phyloP scores from a whole-genome alignment of 1,140 invertebrate genomes.

The Arion vulgaris region DNA sequence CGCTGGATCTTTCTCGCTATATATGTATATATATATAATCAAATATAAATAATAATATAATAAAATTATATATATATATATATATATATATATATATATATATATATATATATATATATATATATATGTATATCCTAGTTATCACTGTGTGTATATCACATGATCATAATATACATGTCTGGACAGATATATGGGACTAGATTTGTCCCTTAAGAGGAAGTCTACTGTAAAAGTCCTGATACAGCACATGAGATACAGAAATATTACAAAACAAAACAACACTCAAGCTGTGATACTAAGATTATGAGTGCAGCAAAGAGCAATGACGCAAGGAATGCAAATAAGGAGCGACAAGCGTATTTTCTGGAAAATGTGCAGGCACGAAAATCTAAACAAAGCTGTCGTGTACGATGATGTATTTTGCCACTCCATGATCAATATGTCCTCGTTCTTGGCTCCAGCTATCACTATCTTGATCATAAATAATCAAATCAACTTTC shows the following conservation, averaged over 20 bases:
- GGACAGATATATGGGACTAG: background rate
- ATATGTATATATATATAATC: too few species aligned
- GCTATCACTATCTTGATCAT: conserved; percentile 8
- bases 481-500: conserved; percentile 15
- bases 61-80: too few species aligned
- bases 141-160: too few species aligned
- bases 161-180: too few species aligned
- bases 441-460: background rate
- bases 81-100: too few species aligned
- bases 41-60: too few species aligned
- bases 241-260: background rate
- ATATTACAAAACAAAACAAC: background rate
- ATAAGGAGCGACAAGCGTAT: background rate
- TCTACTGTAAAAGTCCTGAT: background rate
- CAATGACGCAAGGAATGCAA: background rate
- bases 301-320: background rate
- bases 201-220: background rate
- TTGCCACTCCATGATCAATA: background rate
- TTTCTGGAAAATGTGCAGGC: conserved; percentile 13
- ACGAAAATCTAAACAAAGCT: background rate
- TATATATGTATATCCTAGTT: too few species aligned
- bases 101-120: too few species aligned
- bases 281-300: background rate
- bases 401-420: conserved; percentile 7
- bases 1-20: too few species aligned